Evolutionary conservation across 2,888 invertebrate species (phyloP).

Genomic region (Polydrusus pterygomalis): DNA sequence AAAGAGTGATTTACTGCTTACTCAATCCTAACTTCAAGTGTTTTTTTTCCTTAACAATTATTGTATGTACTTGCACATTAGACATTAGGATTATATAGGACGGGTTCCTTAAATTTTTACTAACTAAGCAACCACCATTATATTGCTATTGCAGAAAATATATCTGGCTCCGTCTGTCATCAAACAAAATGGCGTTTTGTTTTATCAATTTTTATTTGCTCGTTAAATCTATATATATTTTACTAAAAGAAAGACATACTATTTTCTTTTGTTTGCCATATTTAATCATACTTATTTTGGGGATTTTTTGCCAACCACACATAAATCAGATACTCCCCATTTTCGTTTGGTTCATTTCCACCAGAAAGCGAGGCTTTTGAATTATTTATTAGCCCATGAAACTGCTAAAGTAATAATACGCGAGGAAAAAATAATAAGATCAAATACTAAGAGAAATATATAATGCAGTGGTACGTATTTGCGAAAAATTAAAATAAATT

Average conservation of each 20-base stretch:
- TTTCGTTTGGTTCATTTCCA: slow-evolving; percentile 5
- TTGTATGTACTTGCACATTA: too few relatives aligned
- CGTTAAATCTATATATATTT: neutral
- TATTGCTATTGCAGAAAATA: too few relatives aligned
- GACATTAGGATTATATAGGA: too few relatives aligned
- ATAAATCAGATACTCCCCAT: slow-evolving; percentile 17
- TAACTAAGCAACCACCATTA: too few relatives aligned
- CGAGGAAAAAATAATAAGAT: neutral
- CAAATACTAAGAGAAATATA: slow-evolving; percentile 3
- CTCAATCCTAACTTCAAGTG: too few relatives aligned
- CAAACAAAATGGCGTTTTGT: too few relatives aligned
- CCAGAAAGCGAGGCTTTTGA: slow-evolving; percentile 13
- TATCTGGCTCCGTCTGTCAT: too few relatives aligned
- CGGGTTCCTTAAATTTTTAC: too few relatives aligned
- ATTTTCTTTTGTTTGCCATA: neutral
- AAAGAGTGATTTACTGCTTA: too few relatives aligned
- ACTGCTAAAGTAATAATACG: slow-evolving; percentile 13
- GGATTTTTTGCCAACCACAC: slow-evolving; percentile 1
- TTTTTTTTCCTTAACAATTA: too few relatives aligned
- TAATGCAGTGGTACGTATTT: neutral
- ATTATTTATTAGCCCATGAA: slow-evolving; percentile 14
- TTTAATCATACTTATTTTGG: slow-evolving; percentile 6
- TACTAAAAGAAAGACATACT: neutral
- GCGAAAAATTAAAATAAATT: slow-evolving; percentile 12
- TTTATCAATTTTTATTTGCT: too few relatives aligned